phyloP scores from a whole-genome alignment of 2,113 vertebrate genomes.

The Falco punctatus region DNA sequence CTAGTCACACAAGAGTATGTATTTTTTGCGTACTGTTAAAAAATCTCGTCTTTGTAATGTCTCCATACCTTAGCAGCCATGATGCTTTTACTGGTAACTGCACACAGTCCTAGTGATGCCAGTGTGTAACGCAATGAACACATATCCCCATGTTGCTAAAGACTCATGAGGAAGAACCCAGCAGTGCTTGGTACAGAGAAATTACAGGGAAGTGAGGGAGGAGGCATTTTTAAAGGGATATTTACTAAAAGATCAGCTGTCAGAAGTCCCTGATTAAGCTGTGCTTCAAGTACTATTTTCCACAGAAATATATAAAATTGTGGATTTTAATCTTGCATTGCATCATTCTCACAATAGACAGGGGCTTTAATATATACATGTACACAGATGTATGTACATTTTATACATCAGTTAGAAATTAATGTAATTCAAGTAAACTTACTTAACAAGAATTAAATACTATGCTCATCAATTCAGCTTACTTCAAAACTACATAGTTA shows the following conservation, averaged over 20 bases:
- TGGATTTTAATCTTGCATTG: background rate
- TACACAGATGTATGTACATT: background rate
- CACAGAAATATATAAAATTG: background rate
- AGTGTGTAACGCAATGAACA: background rate
- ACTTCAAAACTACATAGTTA: background rate
- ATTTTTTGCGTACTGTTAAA: background rate
- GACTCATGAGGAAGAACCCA: background rate
- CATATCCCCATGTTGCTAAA: background rate
- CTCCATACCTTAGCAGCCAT: background rate
- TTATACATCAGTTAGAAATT: background rate
- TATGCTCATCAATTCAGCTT: background rate
- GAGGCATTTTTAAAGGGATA: background rate
- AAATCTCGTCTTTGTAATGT: background rate
- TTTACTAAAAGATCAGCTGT: background rate
- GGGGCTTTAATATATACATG: background rate
- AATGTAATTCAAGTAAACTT: background rate
- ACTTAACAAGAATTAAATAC: background rate
- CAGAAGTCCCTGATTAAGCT: background rate
- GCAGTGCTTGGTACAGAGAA: background rate
- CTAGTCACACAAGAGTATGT: background rate
- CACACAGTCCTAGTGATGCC: background rate
- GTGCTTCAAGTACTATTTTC: background rate
- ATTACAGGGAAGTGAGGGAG: background rate
- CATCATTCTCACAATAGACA: background rate
- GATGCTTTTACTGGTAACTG: background rate